phyloP scores from a whole-genome alignment of 2,113 vertebrate genomes.

The Orthonyx spaldingii region DNA sequence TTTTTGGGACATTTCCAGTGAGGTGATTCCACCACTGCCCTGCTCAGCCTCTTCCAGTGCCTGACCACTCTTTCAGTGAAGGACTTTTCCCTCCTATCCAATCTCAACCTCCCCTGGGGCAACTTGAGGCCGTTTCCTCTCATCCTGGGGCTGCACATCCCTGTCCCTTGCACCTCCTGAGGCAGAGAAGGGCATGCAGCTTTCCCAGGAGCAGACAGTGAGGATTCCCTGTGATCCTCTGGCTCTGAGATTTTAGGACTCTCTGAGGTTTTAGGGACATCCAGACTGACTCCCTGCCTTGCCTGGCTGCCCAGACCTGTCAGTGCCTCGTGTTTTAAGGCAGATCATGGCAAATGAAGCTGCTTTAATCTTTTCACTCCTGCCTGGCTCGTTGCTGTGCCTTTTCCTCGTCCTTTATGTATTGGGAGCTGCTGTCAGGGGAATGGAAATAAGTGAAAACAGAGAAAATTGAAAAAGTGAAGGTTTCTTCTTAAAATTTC shows the following conservation, averaged over 20 bases:
- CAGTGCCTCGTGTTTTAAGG: neutral
- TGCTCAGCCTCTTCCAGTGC: neutral
- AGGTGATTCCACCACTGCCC: neutral
- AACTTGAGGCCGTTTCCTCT: neutral
- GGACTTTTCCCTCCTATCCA: neutral
- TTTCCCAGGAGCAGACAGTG: neutral
- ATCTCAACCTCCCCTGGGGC: neutral
- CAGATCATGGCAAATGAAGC: neutral
- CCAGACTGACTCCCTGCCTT: neutral
- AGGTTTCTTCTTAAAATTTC: neutral
- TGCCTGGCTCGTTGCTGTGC: neutral
- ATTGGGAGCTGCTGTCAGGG: neutral
- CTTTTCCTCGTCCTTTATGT: neutral
- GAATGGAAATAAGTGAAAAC: neutral
- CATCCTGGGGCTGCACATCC: neutral
- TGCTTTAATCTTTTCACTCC: neutral
- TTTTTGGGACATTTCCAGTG: neutral
- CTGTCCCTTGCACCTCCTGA: neutral
- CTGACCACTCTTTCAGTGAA: neutral
- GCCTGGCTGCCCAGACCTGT: neutral
- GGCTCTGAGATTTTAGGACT: neutral
- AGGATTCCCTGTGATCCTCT: neutral
- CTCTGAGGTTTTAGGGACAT: neutral
- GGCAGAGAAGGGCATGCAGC: neutral
- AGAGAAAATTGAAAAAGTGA: neutral